Base-by-base conservation (phyloP, 2,113 vertebrate genomes). In the Actinemys pallida region DNA sequence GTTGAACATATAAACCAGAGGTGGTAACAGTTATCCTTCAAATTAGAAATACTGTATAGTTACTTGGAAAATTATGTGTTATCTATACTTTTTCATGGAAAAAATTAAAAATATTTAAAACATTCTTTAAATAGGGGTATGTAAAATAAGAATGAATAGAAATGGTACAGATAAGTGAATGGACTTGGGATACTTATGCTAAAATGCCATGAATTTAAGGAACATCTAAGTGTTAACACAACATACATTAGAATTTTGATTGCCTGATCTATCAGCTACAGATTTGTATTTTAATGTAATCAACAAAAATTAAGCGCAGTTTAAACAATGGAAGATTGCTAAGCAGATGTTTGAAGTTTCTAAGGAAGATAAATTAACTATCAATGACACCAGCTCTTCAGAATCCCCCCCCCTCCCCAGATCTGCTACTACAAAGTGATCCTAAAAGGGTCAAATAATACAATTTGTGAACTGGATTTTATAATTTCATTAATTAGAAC, bases 261-360 rank as follows among this genome's bases (percentile, higher is more conserved):
- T 96, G 83, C 88, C 94, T 94, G 90, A 98, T 96, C 91, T 80
- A 96, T 87, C 83, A 93, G 95, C 89, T 83, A 85, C 39, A 76
- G 92, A 93, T 95, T 98, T 97, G 97, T 97, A 97, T 97, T 98
- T 98, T 96, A 98, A 97, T 94, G 90, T 16, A 96, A 97, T 97
- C 96, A 98, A 96, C 62, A 94, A 96, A 97, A 98, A 97, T 97
- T 92, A 98, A 50, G 14, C 78, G 88, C n/a, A 69, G 81, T 91
- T 96, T 96, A 97, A 98, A 97, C 86, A 97, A 93, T n/a, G 65
- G 86, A 97, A 93, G 87, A 95, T 84, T 93, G 93, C 65, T 95
- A 91, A 93, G 82, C 76, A 94, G 87, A 93, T 81, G 87, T 75
- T 90, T 92, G 86, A 93, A 24, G 88, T 87, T 97, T 97, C 79